phyloP scores from a whole-genome alignment of 2,888 invertebrate genomes.

The Erannis defoliaria region DNA sequence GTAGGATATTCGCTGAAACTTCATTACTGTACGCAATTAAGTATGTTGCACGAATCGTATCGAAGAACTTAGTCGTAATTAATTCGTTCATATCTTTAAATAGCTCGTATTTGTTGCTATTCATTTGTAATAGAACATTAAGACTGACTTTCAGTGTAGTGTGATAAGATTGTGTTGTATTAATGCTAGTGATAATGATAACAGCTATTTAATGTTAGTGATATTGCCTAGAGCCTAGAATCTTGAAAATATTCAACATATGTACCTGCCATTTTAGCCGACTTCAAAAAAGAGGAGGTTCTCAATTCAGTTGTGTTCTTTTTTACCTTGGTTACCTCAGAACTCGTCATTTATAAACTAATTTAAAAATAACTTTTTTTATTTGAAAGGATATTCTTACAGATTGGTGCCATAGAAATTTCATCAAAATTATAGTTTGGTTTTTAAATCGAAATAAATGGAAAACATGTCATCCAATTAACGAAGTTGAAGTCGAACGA shows the following conservation, averaged over 20 bases:
- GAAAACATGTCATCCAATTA: no score
- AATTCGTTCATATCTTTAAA: slow-evolving; percentile 42
- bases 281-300: no score
- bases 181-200: slow-evolving; percentile 36
- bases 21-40: slow-evolving; percentile 1
- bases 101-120: slow-evolving; percentile 41
- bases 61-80: slow-evolving; percentile 26
- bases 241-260: neutral
- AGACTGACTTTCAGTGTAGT: slow-evolving; percentile 41
- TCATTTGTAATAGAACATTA: slow-evolving; percentile 43
- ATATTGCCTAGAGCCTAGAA: neutral
- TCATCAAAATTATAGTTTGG: no score
- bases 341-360: no score
- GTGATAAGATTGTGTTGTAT: slow-evolving; percentile 44
- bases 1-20: neutral
- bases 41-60: slow-evolving; percentile 2
- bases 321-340: no score
- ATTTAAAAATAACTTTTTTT: no score
- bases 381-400: no score
- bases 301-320: no score
- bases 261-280: no score
- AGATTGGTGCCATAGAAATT: no score
- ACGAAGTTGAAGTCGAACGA: no score
- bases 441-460: no score
- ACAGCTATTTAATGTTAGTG: slow-evolving; percentile 1